Base-by-base conservation (phyloP, 2,888 invertebrate species). In the Hydriomena furcata region DNA sequence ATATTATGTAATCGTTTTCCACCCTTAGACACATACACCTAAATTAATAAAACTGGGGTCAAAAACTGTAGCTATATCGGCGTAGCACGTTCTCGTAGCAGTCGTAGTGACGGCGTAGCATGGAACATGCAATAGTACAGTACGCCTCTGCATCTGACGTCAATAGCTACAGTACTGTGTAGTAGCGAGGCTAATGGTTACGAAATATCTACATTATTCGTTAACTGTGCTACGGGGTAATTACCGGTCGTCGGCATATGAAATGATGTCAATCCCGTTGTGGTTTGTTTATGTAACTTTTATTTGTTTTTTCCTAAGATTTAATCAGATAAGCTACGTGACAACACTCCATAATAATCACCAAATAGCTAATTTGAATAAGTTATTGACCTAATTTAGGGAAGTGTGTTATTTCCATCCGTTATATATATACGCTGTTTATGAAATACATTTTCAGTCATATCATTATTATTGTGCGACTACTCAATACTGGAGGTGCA, bases 181-280 rank as follows among this genome's bases (percentile, higher is more conserved):
- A 47, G 41, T 12, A 30, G 45, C 7, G 21, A 17, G 36, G n/a
- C 13, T 17, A n/a, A n/a, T n/a, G n/a, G n/a, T n/a, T n/a, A n/a
- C n/a, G n/a, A n/a, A n/a, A n/a, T n/a, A n/a, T n/a, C n/a, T n/a
- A n/a, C n/a, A n/a, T n/a, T n/a, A n/a, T n/a, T n/a, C n/a, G n/a
- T n/a, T n/a, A n/a, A n/a, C n/a, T n/a, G n/a, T n/a, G n/a, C n/a
- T n/a, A n/a, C 8, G 44, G 31, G 41, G 46, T 42, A 44, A 27
- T 51, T 40, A 27, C 43, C 58, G 57, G 52, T 55, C 55, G 45
- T 57, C 61, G 50, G 53, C 58, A 57, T 61, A 54, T 47, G 11
- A 40, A 32, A 43, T 27, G 25, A 46, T 46, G 55, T 45, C 38
- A 24, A 42, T 32, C 30, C 8, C 13, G 12, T 21, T 13, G 31